Evolutionary conservation across 1,140 invertebrate genomes (phyloP), one percentile per base, ranked within the genome.

Genomic region (Drosophila nigromelanica): DNA sequence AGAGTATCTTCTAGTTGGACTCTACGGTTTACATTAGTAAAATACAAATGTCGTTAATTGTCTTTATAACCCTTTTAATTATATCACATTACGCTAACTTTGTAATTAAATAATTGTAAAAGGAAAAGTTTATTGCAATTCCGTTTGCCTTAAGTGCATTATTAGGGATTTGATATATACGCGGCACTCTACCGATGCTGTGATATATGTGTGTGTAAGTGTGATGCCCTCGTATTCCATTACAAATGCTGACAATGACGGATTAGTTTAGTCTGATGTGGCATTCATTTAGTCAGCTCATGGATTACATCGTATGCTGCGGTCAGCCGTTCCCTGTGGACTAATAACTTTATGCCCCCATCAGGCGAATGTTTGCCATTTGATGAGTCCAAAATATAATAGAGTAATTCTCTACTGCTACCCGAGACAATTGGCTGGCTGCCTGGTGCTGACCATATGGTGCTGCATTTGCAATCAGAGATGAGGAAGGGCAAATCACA

Each of bases 401-500:
- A 87, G 71, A 86, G 78, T 78, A 75, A 87, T 86, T 73, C 87
- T 87, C 82, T 87, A 68, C 33, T 69, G 43, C 60, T 58, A 14
- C 40, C 45, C 55, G 66, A 62, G 71, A 73, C 77, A 86, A 86
- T 86, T 86, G 15, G 43, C 7, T 59, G 48, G 21, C 60, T 48
- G 43, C 50, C 30, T 52, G 50, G 50, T 51, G 27, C 52, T 62
- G 71, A 43, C 82, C 82, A 87, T 86, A 86, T 86, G 82, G 68
- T 50, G 63, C 82, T 87, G 82, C 78, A 86, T 80, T 87, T 76
- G 82, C 82, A 87, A 81, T 82, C 72, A 54, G 75, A 54, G 75
- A 78, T 69, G 7, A 15, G 27, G 27, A 78, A 56, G 66, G 48
- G 58, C 62, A 89, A 87, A 87, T 82, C 82, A 89, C 82, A 87